These are phyloP conservation scores for Drosophila nigricruria DNA, from an alignment of 2,888 invertebrate genomes.

Conservation along the genomic window DNA sequence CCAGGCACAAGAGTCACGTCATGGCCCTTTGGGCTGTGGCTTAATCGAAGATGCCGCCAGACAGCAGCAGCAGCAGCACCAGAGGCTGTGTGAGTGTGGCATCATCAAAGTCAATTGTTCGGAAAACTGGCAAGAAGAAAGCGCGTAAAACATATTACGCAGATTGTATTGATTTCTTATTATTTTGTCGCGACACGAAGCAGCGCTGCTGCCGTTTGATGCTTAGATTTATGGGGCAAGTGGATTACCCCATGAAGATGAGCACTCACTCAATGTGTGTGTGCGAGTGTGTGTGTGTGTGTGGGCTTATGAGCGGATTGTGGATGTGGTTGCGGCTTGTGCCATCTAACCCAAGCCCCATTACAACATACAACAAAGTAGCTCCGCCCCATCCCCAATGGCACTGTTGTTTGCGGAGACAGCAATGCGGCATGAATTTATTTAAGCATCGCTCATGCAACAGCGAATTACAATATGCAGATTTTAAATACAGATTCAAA, in stretches of 20 bases:
- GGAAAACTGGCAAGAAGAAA: conserved; percentile 79
- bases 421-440: conserved; percentile 20
- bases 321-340: conserved; percentile 74
- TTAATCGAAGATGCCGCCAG: conserved; percentile 67
- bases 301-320: conserved; percentile 59
- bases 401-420: background rate
- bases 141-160: conserved; percentile 78
- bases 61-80: conserved; percentile 2
- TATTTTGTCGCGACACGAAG: conserved; percentile 63
- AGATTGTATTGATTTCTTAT: conserved; percentile 79
- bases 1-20: conserved; percentile 71
- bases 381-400: conserved; percentile 53
- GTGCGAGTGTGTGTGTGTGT: background rate
- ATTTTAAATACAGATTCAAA: background rate
- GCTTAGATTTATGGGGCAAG: conserved; percentile 57
- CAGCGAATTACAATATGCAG: conserved; percentile 2
- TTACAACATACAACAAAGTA: conserved; percentile 63
- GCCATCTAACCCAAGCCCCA: conserved; percentile 16
- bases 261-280: conserved; percentile 25
- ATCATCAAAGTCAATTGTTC: conserved; percentile 84
- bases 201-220: conserved; percentile 41
- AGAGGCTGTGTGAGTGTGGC: conserved; percentile 27
- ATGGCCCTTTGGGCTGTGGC: conserved; percentile 64
- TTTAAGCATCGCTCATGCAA: conserved; percentile 16
- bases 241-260: conserved; percentile 31